Percentiles rank a stretch among this genome's conserved stretches.
These are phyloP conservation scores for Sebastes oblongus DNA, from an alignment of 2,797 vertebrate species.

Conservation along the genomic window DNA sequence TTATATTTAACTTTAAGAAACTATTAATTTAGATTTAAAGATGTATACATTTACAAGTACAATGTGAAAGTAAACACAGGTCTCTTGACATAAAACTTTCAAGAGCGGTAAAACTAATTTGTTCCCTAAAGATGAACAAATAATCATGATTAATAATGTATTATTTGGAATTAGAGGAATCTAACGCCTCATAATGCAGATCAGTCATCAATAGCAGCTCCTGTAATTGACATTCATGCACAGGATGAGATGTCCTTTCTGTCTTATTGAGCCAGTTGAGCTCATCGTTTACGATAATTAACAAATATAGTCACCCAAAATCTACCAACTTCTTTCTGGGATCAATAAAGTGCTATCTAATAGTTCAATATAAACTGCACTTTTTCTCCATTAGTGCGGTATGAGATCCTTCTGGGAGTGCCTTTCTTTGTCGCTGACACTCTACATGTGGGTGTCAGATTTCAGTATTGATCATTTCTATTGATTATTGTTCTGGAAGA, in stretches of 20 bases:
- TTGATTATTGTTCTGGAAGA: background rate
- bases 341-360: background rate
- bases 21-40: background rate
- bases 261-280: background rate
- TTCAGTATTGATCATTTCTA: background rate
- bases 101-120: background rate
- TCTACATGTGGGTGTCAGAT: background rate
- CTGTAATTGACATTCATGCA: background rate
- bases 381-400: background rate
- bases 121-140: background rate
- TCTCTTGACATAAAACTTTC: background rate
- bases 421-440: background rate
- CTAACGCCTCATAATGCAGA: background rate
- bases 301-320: background rate
- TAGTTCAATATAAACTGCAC: background rate
- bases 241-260: background rate
- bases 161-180: background rate
- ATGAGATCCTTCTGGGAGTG: background rate
- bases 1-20: background rate
- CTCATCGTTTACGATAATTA: background rate
- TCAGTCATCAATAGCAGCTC: background rate
- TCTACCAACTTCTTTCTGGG: background rate
- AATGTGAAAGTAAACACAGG: background rate
- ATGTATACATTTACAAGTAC: background rate
- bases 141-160: background rate